Conservation (phyloP, 92 coral and sea anemone species). For the Phenganax stokvisi region DNA sequence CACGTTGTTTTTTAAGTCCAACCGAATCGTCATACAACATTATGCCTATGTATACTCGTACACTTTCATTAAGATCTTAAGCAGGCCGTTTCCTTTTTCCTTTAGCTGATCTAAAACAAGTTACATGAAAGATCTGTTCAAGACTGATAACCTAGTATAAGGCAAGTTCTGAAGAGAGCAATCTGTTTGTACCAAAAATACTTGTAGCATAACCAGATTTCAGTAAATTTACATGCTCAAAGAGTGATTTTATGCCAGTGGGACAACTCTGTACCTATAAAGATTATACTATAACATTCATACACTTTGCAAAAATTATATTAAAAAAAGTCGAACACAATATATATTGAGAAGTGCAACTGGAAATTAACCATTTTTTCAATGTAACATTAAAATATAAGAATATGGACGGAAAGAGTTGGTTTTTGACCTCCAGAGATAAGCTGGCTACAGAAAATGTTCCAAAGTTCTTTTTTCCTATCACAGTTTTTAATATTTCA, state of each 20-base stretch:
- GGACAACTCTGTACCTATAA: neutral
- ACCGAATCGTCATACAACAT: slow-evolving; percentile 36
- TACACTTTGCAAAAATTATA: neutral
- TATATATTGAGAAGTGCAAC: neutral
- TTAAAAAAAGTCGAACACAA: neutral
- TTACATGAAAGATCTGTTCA: neutral
- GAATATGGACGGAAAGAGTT: neutral
- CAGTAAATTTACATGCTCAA: neutral
- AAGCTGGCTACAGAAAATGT: neutral
- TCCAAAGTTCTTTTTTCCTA: neutral
- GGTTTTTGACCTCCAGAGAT: neutral
- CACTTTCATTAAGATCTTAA: slow-evolving; percentile 40
- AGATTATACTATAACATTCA: neutral
- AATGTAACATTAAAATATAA: neutral
- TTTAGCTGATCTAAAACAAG: slow-evolving; percentile 20
- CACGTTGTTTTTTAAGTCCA: slow-evolving; percentile 28
- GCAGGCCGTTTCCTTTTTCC: slow-evolving; percentile 38
- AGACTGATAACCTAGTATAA: neutral
- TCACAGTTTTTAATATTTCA: neutral
- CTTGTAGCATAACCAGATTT: neutral
- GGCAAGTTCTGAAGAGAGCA: neutral
- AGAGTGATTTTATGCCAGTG: neutral
- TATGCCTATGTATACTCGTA: slow-evolving; percentile 38
- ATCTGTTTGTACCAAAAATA: neutral
- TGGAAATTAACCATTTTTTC: neutral